Percentiles rank a stretch among this genome's conserved stretches.
Evolutionary conservation across 2,797 vertebrate genomes (phyloP).

Genomic region (Antennarius maculatus): DNA sequence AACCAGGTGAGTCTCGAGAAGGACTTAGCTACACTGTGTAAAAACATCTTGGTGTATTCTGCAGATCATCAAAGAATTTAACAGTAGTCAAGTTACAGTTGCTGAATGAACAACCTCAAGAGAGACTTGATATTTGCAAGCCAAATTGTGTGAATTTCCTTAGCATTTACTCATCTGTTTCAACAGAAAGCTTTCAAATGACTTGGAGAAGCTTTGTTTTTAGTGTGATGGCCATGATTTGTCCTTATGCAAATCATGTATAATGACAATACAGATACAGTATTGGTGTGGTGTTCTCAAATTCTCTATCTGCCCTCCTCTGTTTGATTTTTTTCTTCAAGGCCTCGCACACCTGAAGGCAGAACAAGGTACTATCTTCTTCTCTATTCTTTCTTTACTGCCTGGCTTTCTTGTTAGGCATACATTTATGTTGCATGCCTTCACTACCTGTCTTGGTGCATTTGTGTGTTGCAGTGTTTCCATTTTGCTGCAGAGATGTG

Average conservation of each 20-base stretch:
- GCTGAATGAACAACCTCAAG: constrained; percentile 29
- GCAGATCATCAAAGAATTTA: not conserved
- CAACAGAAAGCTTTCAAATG: constrained; percentile 77
- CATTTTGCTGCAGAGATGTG: constrained; percentile 47
- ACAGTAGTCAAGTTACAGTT: not conserved
- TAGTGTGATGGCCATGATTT: constrained; percentile 82
- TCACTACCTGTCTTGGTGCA: constrained; percentile 65
- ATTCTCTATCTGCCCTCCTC: constrained; percentile 67
- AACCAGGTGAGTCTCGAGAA: constrained; percentile 90
- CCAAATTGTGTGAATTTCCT: constrained; percentile 10
- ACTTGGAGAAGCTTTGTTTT: constrained; percentile 75
- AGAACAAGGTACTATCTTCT: constrained; percentile 93
- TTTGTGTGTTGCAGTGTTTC: constrained; percentile 59
- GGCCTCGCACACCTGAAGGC: constrained; percentile 96
- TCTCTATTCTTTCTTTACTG: constrained; percentile 25
- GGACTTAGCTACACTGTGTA: constrained; percentile 4
- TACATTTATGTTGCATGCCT: constrained; percentile 40
- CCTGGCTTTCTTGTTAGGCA: constrained; percentile 55
- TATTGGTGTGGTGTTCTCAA: constrained; percentile 78
- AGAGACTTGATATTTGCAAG: constrained; percentile 45
- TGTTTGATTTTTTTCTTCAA: constrained; percentile 78
- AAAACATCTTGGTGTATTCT: constrained; percentile 21
- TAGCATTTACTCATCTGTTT: constrained; percentile 48
- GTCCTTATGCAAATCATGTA: constrained; percentile 80
- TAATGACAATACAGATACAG: constrained; percentile 80